A percentile compares a stretch with the other conserved stretches of the same genome.
Evolutionary conservation across 2,888 invertebrate species (phyloP).

Genomic region (Erebia ligea): DNA sequence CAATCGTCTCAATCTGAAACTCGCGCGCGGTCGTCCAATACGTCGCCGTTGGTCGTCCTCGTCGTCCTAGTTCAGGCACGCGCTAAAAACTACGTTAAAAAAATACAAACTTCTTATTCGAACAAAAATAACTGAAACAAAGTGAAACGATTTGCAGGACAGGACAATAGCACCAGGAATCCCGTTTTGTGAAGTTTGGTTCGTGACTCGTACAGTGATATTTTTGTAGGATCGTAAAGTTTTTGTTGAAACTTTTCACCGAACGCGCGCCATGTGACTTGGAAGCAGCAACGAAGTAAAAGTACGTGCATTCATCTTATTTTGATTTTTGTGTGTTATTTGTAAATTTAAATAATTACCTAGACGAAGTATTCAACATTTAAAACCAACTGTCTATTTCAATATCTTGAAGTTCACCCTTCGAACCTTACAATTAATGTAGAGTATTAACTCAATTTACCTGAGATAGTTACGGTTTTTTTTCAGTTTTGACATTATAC

Average conservation of each 20-base stretch:
- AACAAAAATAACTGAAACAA: conserved; percentile 23
- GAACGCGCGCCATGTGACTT: conserved; percentile 77
- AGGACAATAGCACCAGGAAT: conserved; percentile 19
- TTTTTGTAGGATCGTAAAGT: conserved; percentile 57
- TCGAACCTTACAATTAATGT: too few species aligned
- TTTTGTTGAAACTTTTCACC: conserved; percentile 69
- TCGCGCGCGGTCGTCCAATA: conserved; percentile 65
- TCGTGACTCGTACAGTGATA: conserved; percentile 62
- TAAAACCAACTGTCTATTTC: too few species aligned
- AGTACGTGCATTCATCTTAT: conserved; percentile 68
- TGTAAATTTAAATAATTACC: too few species aligned
- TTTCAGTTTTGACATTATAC: too few species aligned
- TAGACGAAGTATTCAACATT: too few species aligned
- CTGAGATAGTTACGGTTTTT: too few species aligned
- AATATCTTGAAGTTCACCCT: too few species aligned
- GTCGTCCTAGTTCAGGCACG: conserved; percentile 11
- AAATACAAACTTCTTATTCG: conserved; percentile 32
- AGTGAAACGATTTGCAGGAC: conserved; percentile 16
- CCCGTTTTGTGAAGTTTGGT: conserved; percentile 51
- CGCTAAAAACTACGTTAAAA: conserved; percentile 41
- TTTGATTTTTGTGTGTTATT: conserved; percentile 41
- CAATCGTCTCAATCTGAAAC: conserved; percentile 61
- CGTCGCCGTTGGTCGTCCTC: background rate
- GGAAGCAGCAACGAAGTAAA: conserved; percentile 61
- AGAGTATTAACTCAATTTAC: too few species aligned